Base-by-base conservation (phyloP, 1,140 invertebrate genomes). In the Hesperophylax magnus region DNA sequence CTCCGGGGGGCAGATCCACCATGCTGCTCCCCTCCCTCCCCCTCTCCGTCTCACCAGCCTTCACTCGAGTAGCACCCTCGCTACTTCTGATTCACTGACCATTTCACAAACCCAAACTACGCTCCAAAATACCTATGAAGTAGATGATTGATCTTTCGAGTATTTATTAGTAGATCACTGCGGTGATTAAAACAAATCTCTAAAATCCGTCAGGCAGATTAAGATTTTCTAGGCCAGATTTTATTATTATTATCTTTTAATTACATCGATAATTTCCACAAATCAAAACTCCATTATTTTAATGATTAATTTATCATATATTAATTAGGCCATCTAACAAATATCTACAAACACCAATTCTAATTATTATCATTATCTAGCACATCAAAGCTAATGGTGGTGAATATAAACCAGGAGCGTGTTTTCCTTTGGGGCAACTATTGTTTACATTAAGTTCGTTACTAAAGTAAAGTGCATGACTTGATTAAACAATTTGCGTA, bases 401-500 rank as follows among this genome's bases (percentile, higher is more conserved):
- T 14, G n/a, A 72, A 52, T 47, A 72, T 11, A 47, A 47, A 72
- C 47, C 47, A 9, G 18, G 22, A 24, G 20, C 53, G 18, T 24
- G n/a, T 52, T 72, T 17, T 53, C 69, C 52, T 39, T 34, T 47
- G 22, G 22, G 24, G 20, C 69, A 27, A 53, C 69, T 72, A 72
- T 54, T 72, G 69, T 72, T 72, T 54, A 72, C 69, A 72, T 72
- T n/a, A 54, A 72, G 69, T 72, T 72, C 15, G 47, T 72, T 72
- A 53, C 69, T 53, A 3, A 27, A 53, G 69, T 31, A 72, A 72
- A 72, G 69, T 72, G 69, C 69, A 72, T 54, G 69, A 72, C 69
- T 72, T 72, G 69, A 72, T 72, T 27, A 72, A 72, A 72, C 69
- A 72, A 72, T 72, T 72, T 54, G 47, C 69, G 69, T 72, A 54